A percentile compares a stretch with the other conserved stretches of the same genome.
Conservation (phyloP, 2,797 vertebrate species). For the Ceyx erithaca region DNA sequence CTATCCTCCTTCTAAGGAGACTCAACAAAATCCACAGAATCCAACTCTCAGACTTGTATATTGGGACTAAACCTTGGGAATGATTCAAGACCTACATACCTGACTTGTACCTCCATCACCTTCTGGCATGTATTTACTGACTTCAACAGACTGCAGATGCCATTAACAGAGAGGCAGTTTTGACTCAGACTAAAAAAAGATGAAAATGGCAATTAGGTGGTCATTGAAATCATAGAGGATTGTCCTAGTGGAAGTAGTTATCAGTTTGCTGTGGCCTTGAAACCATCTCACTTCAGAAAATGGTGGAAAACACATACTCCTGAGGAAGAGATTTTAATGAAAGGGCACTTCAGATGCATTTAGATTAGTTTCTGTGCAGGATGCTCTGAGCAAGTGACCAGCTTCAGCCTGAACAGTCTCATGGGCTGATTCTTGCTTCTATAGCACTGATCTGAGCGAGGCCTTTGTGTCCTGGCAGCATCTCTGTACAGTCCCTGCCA, state of each 20-base stretch:
- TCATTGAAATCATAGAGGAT: not conserved
- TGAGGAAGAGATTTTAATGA: not conserved
- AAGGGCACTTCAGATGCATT: not conserved
- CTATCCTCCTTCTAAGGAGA: not conserved
- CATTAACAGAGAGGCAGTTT: slow-evolving; percentile 73
- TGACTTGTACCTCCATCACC: slow-evolving; percentile 77
- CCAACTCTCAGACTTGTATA: not conserved
- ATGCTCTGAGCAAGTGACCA: not conserved
- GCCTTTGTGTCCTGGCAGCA: not conserved
- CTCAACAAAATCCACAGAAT: not conserved
- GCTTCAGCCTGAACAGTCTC: not conserved
- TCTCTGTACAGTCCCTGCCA: not conserved
- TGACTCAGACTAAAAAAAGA: slow-evolving; percentile 77
- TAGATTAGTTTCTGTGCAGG: not conserved
- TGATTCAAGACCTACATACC: slow-evolving; percentile 66
- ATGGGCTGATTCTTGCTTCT: not conserved
- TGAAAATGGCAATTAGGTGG: not conserved
- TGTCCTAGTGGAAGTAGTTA: not conserved
- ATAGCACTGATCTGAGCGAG: not conserved
- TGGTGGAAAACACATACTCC: not conserved
- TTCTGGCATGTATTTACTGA: slow-evolving; percentile 60
- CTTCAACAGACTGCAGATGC: slow-evolving; percentile 72
- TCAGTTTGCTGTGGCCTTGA: not conserved
- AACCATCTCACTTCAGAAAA: not conserved
- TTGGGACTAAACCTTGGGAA: not conserved